Evolutionary conservation across 1,140 invertebrate species (phyloP).

Genomic region (Battus philenor): DNA sequence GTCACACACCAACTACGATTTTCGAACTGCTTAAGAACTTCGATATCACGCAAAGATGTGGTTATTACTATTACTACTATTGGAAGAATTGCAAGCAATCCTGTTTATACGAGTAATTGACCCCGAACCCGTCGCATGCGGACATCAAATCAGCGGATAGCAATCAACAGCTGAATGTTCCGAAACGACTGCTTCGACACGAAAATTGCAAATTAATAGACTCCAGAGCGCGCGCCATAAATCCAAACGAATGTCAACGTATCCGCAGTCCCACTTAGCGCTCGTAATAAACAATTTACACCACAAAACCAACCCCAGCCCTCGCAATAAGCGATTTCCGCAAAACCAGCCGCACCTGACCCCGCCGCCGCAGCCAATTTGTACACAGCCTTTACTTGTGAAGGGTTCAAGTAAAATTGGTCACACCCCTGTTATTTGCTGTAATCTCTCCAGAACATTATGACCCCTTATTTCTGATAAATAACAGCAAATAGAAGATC

Average conservation of each 20-base stretch:
- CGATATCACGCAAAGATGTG: no score
- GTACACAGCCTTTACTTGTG: no score
- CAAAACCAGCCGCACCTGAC: not conserved
- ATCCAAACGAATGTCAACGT: slow-evolving; percentile 16
- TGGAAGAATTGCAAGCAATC: no score
- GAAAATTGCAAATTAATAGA: slow-evolving; percentile 2
- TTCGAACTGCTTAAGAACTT: no score
- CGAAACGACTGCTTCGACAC: no score
- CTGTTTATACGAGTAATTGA: no score
- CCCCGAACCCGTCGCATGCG: no score
- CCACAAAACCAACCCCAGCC: slow-evolving; percentile 6
- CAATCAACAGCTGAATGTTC: no score
- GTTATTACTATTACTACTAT: no score
- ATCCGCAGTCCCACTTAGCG: slow-evolving; percentile 13
- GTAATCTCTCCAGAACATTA: slow-evolving; percentile 4
- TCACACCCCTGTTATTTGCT: slow-evolving; percentile 5
- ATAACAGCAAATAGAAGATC: slow-evolving; percentile 13
- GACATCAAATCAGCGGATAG: no score
- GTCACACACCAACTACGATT: no score
- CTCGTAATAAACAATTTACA: slow-evolving; percentile 17
- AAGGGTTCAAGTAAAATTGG: slow-evolving; percentile 8
- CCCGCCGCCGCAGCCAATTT: no score
- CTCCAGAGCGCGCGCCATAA: slow-evolving; percentile 1
- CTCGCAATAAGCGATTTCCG: slow-evolving; percentile 8
- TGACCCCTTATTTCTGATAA: slow-evolving; percentile 5